Base-by-base conservation (phyloP, 2,797 vertebrate genomes). In the Pangasius krempfi region DNA sequence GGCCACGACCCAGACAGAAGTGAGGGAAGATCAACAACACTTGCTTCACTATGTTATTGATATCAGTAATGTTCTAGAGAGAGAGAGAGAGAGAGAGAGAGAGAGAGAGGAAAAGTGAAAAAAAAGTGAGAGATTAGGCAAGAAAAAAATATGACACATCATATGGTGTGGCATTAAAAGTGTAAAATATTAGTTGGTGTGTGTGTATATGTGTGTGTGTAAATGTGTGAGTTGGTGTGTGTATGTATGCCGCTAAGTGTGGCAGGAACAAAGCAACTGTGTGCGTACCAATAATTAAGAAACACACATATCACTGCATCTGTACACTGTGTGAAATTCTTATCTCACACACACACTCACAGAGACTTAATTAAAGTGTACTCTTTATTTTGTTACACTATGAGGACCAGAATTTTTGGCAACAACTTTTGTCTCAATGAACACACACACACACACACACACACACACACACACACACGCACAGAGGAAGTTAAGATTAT, bases 1-100 rank as follows among this genome's bases (percentile, higher is more conserved):
- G 96, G 14, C 98, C 98, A 85, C 98, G 94, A 14, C 98, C 98
- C 93, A 99, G 93, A 92, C 98, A 99, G 95, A 99, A 99, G 91
- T 99, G 98, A 56, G 98, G 98, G 91, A 99, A 99, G 88, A 99
- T 97, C 89, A 99, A 94, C 89, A 99, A 96, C 88, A 97, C 97
- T 56, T 98, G 98, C 90, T 99, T 99, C 93, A 99, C 93, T 40
- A 99, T 97, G 86, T 98, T 94, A 88, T 99, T 99, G 94, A 98
- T 98, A 68, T 91, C 93, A 88, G 94, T 93, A 86, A 99, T 92
- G 50, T 97, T 97, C 98, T 99, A 68, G 37, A 84, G 44, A 89
- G 20, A 75, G 50, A 76, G 12, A 88, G 16, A 83, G 33, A 62
- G 18, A 83, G 37, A 40, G 37, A 33, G 33, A 33, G 33, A 33